These are phyloP conservation scores for Ernsta delagoae DNA, from an alignment of 2,888 invertebrate genomes.

Conservation along the genomic window DNA sequence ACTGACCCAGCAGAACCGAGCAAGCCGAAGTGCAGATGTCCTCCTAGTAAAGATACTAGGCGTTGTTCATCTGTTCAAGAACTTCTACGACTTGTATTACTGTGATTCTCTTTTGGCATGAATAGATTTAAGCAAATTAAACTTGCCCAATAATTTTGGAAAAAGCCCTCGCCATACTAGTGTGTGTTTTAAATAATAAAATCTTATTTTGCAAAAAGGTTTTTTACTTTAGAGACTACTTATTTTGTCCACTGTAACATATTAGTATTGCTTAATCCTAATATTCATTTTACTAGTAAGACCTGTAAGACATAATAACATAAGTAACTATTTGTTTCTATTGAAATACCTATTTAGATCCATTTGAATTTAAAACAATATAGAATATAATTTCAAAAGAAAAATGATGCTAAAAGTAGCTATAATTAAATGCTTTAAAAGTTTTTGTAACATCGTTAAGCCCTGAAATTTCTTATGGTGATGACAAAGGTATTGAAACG, in stretches of 20 bases:
- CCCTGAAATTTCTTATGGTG: not conserved
- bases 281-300: too few relatives aligned
- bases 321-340: too few relatives aligned
- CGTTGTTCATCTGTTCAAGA: conserved; percentile 8
- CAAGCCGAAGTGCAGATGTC: conserved; percentile 14
- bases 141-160: not conserved
- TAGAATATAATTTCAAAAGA: too few relatives aligned
- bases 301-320: too few relatives aligned
- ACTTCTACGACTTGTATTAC: not conserved
- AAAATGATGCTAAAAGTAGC: too few relatives aligned
- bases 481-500: not conserved
- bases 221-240: not conserved
- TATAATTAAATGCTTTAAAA: too few relatives aligned
- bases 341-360: too few relatives aligned
- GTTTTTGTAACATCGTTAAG: not conserved
- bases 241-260: too few relatives aligned
- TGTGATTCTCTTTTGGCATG: conserved; percentile 2
- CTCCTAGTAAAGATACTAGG: not conserved
- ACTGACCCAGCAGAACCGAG: not conserved
- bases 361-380: too few relatives aligned
- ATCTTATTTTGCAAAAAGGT: not conserved
- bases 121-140: not conserved
- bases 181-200: conserved; percentile 22
- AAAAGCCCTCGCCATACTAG: conserved; percentile 8
- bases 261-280: too few relatives aligned